Conservation (phyloP, 2,888 invertebrate genomes). For the Rutpela maculata region DNA sequence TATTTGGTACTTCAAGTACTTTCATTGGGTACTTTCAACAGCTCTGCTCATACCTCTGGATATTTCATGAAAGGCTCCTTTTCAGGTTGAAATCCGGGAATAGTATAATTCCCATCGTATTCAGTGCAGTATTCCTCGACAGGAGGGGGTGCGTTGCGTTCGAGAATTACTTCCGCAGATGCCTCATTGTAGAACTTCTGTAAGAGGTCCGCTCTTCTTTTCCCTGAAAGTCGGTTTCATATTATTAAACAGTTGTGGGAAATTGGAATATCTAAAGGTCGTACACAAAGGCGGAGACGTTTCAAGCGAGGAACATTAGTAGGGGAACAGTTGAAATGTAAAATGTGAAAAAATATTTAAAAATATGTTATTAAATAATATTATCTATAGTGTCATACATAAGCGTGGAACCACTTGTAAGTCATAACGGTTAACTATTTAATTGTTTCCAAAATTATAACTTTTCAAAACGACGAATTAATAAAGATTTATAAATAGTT, state of each 20-base stretch:
- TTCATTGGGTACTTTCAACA: no score
- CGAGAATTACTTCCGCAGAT: slow-evolving; percentile 64
- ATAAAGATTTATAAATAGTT: no score
- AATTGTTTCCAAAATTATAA: no score
- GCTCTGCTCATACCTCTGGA: slow-evolving; percentile 33
- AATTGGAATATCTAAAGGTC: slow-evolving; percentile 3
- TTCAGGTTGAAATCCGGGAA: slow-evolving; percentile 60
- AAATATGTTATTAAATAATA: neutral
- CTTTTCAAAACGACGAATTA: no score
- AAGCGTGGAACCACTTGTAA: no score
- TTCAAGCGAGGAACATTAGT: neutral
- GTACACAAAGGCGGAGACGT: neutral
- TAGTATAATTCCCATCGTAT: slow-evolving; percentile 66
- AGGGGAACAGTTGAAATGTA: neutral
- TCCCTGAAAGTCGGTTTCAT: slow-evolving; percentile 51
- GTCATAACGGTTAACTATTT: no score
- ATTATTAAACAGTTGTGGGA: slow-evolving; percentile 1
- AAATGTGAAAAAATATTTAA: neutral
- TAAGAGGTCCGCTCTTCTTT: slow-evolving; percentile 60
- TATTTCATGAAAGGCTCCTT: slow-evolving; percentile 55
- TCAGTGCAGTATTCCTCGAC: slow-evolving; percentile 68
- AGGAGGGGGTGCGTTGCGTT: slow-evolving; percentile 60
- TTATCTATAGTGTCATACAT: no score
- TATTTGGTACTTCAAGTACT: no score
- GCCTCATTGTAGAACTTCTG: slow-evolving; percentile 65